A percentile compares a stretch with the other conserved stretches of the same genome.
phyloP scores from a whole-genome alignment of 2,888 invertebrate species.

The Seira musarum region DNA sequence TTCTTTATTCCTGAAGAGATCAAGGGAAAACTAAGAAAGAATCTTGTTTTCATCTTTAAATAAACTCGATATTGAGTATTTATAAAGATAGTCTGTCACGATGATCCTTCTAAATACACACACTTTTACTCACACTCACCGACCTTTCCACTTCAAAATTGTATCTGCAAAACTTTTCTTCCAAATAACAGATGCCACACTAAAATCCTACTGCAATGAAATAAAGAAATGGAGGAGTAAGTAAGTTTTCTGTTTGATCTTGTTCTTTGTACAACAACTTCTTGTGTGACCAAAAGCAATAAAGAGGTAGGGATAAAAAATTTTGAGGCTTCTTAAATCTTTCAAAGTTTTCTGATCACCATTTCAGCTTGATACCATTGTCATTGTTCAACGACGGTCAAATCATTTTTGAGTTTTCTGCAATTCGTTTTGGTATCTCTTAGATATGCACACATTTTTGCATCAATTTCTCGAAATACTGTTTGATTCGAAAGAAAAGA shows the following conservation, averaged over 20 bases:
- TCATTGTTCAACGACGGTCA: no score
- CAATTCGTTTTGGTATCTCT: no score
- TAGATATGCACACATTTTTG: no score
- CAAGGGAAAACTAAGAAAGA: constrained; percentile 39
- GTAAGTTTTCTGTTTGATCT: not conserved
- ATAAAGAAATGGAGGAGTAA: no score
- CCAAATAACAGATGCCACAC: not conserved
- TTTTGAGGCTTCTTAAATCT: no score
- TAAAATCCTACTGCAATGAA: not conserved
- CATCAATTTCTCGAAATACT: no score
- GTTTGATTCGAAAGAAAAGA: no score
- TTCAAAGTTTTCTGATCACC: no score
- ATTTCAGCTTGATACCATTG: no score
- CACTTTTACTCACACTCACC: no score
- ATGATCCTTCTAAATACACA: constrained; percentile 19
- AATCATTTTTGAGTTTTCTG: no score
- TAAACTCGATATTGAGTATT: constrained; percentile 56
- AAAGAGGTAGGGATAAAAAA: no score
- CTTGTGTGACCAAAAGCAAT: not conserved
- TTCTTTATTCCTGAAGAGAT: constrained; percentile 20
- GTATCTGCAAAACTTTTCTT: not conserved
- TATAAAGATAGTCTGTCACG: constrained; percentile 46
- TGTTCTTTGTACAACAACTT: not conserved
- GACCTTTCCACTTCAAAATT: not conserved
- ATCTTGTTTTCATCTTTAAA: constrained; percentile 52